These are phyloP conservation scores for Hesperia comma DNA, from an alignment of 2,888 invertebrate genomes.

Conservation along the genomic window DNA sequence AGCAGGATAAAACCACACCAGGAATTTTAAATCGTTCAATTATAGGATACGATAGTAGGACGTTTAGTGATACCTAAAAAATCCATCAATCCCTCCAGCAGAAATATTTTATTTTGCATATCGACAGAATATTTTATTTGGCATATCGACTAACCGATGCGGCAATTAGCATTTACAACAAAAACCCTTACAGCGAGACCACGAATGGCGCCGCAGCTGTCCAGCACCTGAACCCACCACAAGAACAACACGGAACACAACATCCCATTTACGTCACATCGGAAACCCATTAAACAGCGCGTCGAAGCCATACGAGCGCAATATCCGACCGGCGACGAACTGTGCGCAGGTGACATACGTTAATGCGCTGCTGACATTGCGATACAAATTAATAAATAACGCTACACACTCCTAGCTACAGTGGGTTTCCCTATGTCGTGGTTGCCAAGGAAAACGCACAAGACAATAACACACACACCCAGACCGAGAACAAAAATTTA, in stretches of 20 bases:
- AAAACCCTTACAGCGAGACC: constrained; percentile 14
- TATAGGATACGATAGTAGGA: too few species aligned
- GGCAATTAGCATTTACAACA: background rate
- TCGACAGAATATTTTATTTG: background rate
- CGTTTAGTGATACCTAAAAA: too few species aligned
- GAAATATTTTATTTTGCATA: background rate
- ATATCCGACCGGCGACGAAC: constrained; percentile 69
- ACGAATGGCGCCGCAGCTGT: constrained; percentile 8
- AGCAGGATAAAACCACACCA: too few species aligned
- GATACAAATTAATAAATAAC: background rate
- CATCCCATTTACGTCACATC: constrained; percentile 78
- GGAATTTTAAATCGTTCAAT: too few species aligned
- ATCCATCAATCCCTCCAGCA: too few species aligned
- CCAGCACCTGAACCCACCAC: constrained; percentile 51
- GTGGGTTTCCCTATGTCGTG: too few species aligned
- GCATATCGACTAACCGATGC: background rate
- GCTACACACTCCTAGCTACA: too few species aligned
- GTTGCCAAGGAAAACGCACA: too few species aligned
- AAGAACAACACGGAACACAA: constrained; percentile 55
- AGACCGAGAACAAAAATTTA: too few species aligned
- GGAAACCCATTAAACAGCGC: constrained; percentile 77
- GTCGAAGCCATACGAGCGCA: constrained; percentile 72
- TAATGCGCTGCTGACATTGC: too few species aligned
- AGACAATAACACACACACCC: too few species aligned
- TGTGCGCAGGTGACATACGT: constrained; percentile 39